phyloP scores from a whole-genome alignment of 1,140 invertebrate species.

The Heliothis virescens region DNA sequence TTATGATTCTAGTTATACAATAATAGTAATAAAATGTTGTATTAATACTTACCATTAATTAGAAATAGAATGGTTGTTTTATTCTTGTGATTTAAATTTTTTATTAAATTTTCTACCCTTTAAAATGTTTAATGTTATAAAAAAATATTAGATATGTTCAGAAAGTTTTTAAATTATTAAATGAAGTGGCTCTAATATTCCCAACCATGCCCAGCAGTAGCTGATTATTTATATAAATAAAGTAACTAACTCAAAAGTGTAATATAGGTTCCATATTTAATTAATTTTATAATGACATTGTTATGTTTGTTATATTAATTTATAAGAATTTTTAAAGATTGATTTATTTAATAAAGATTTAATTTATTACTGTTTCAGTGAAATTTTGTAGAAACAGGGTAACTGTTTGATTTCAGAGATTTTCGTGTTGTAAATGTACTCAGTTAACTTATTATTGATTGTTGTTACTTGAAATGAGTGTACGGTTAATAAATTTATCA shows the following conservation, averaged over 20 bases:
- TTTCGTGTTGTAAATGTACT: too few relatives aligned
- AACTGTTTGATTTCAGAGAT: conserved; percentile 30
- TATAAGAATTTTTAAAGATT: conserved; percentile 53
- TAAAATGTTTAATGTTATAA: too few relatives aligned
- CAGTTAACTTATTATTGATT: too few relatives aligned
- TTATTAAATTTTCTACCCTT: too few relatives aligned
- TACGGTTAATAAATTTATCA: not conserved
- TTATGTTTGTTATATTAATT: conserved; percentile 58
- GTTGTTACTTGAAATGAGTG: conserved; percentile 27
- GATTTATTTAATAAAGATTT: conserved; percentile 14
- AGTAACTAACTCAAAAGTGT: conserved; percentile 7
- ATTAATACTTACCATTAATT: not conserved
- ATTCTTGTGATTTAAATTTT: not conserved
- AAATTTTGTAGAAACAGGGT: conserved; percentile 75
- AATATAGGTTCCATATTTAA: conserved; percentile 23
- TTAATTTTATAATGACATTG: conserved; percentile 47
- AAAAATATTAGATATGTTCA: too few relatives aligned
- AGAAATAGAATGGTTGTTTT: not conserved
- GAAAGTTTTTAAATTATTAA: too few relatives aligned
- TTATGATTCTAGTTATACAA: not conserved
- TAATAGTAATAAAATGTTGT: conserved; percentile 1
- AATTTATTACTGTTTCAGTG: conserved; percentile 58
- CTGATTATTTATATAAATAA: not conserved
- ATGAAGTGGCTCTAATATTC: too few relatives aligned
- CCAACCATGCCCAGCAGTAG: too few relatives aligned